Evolutionary conservation across 2,113 vertebrate genomes (phyloP), one percentile per base, ranked within the genome.

Genomic region (Hippocampus zosterae): DNA sequence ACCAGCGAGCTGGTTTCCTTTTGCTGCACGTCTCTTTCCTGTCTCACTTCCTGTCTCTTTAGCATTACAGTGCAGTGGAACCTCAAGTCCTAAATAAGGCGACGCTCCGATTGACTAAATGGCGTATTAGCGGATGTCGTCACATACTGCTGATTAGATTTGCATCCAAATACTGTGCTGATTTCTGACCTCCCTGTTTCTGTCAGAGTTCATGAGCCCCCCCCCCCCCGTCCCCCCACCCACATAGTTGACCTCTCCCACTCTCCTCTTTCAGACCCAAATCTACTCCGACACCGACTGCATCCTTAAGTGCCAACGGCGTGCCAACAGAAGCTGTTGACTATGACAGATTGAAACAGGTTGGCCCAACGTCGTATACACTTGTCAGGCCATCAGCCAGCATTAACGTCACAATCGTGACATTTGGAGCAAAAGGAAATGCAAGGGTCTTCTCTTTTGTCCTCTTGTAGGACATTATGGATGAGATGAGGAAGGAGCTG

Each of bases 401-500:
- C 57, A 60, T 15, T 33, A 19, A 60, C 8, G 16, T 18, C 57
- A 33, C 25, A 33, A 3, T 29, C 15, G 15, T 9, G 57, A 27
- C 55, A 27, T 25, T 52, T 41, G 33, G 19, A n/a, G 33, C 0
- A 2, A 41, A 15, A 25, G 21, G 41, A 33, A 29, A 60, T 33
- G 27, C 15, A 33, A 60, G 37, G 33, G 57, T 18, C 0, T 56
- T 52, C 18, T 37, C 37, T 57, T 59, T 0, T 65, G 71, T 23
- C 46, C 33, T 37, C 46, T 78, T 87, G 53, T 46, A 99, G 97
- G 97, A 99, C 81, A 98, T 99, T 88, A 92, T 99, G 93, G 96
- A 99, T 74, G 97, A 98, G 92, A 99, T 99, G 97, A 96, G 96
- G 73, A 99, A 98, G 92, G 97, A 99, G 88, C 86, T 99, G 89